Evolutionary conservation across 2,113 vertebrate genomes (phyloP).

Genomic region (Boleophthalmus pectinirostris): DNA sequence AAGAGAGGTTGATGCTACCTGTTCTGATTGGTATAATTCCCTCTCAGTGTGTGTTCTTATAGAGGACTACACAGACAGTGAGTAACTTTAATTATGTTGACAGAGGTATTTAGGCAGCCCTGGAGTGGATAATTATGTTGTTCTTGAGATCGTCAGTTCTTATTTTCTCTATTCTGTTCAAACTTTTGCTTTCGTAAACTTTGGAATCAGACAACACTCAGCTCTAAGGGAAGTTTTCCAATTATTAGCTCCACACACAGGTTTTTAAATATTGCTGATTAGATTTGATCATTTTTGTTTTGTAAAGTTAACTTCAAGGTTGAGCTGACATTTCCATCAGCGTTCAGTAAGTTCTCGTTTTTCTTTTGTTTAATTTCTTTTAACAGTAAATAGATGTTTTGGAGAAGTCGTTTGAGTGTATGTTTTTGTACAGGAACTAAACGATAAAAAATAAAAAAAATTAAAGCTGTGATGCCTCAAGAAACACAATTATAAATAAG

Average conservation of each 20-base stretch:
- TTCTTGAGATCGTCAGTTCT: slow-evolving; percentile 2
- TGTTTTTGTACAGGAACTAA: not conserved
- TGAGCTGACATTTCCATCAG: not conserved
- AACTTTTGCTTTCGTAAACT: not conserved
- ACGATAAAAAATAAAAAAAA: not conserved
- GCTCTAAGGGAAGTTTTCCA: not conserved
- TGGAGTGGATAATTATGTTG: slow-evolving; percentile 7
- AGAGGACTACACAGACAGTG: not conserved
- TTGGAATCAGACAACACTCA: not conserved
- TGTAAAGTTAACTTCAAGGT: not conserved
- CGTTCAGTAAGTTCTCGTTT: not conserved
- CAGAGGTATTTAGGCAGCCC: not conserved
- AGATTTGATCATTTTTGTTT: not conserved
- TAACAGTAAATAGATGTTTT: not conserved
- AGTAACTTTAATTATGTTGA: slow-evolving; percentile 10
- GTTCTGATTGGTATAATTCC: not conserved
- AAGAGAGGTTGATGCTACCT: not conserved
- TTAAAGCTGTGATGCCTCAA: not conserved
- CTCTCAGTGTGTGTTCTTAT: not conserved
- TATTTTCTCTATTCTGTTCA: not conserved
- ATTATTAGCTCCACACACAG: not conserved
- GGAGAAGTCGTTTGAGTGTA: not conserved
- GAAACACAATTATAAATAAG: not conserved
- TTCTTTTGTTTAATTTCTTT: not conserved
- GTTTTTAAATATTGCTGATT: not conserved